Percentiles rank a stretch among this genome's conserved stretches.
Conservation (phyloP, 2,888 invertebrate genomes). For the Cosmorhoe ocellata region DNA sequence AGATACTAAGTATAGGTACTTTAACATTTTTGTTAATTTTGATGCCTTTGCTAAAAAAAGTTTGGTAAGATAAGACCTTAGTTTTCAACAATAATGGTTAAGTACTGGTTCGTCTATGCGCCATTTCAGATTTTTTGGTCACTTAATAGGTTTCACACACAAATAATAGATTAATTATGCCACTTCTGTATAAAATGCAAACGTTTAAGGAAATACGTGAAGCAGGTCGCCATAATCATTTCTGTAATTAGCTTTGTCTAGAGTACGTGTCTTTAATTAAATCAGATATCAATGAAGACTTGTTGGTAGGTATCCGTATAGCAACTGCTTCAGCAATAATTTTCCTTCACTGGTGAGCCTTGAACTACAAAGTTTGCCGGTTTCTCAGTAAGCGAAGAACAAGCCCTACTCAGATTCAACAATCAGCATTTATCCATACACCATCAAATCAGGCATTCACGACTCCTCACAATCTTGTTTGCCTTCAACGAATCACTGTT, state of each 20-base stretch:
- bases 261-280: conserved; percentile 7
- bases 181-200: conserved; percentile 25
- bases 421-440: conserved; percentile 53
- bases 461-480: conserved; percentile 70
- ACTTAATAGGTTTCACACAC: no score
- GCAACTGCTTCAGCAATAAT: neutral
- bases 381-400: conserved; percentile 23
- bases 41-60: no score
- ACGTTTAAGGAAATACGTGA: conserved; percentile 28
- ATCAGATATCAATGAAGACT: conserved; percentile 10
- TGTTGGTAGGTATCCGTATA: conserved; percentile 13
- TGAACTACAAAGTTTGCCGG: conserved; percentile 19
- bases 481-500: conserved; percentile 68
- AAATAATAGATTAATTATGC: conserved; percentile 24
- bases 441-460: conserved; percentile 68
- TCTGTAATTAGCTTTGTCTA: conserved; percentile 24
- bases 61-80: no score
- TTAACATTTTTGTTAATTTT: no score
- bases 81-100: no score
- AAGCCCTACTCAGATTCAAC: conserved; percentile 40
- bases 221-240: conserved; percentile 12
- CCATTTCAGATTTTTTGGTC: no score
- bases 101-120: no score
- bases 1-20: no score
- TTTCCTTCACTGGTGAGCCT: conserved; percentile 8